Conservation (phyloP, 2,888 invertebrate species). For the Lutraria lutraria region DNA sequence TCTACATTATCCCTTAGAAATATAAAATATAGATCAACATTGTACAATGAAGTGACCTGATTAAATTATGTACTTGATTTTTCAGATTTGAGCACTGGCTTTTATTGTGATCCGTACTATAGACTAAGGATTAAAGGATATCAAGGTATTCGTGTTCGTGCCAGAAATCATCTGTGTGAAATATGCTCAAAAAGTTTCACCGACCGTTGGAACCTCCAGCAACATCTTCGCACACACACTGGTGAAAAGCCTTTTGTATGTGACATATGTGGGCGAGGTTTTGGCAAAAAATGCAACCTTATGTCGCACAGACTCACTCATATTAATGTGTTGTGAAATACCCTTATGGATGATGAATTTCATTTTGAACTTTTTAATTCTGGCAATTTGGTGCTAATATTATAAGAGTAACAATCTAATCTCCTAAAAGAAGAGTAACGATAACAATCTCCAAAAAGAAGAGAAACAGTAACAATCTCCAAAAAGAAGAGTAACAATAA, state of each 20-base stretch:
- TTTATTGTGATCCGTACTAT: background rate
- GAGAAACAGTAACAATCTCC: no score
- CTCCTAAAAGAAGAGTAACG: no score
- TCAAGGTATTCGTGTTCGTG: background rate
- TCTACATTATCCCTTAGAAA: no score
- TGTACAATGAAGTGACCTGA: background rate
- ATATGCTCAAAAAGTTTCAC: constrained; percentile 29
- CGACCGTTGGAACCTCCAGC: constrained; percentile 35
- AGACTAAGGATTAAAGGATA: background rate
- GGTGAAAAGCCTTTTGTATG: constrained; percentile 47
- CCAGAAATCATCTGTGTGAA: constrained; percentile 31
- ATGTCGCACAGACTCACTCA: background rate
- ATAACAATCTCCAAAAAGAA: no score
- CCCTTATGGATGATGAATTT: background rate
- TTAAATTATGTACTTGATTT: background rate
- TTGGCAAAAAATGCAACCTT: constrained; percentile 31
- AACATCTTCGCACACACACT: constrained; percentile 43
- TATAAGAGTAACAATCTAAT: no score
- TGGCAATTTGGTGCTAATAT: no score
- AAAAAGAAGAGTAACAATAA: no score
- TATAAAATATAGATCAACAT: no score
- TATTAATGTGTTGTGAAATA: background rate
- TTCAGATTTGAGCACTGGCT: background rate
- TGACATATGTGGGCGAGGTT: constrained; percentile 18
- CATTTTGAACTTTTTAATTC: no score